Conservation (phyloP, 2,888 invertebrate species). For the Neria commutata region DNA sequence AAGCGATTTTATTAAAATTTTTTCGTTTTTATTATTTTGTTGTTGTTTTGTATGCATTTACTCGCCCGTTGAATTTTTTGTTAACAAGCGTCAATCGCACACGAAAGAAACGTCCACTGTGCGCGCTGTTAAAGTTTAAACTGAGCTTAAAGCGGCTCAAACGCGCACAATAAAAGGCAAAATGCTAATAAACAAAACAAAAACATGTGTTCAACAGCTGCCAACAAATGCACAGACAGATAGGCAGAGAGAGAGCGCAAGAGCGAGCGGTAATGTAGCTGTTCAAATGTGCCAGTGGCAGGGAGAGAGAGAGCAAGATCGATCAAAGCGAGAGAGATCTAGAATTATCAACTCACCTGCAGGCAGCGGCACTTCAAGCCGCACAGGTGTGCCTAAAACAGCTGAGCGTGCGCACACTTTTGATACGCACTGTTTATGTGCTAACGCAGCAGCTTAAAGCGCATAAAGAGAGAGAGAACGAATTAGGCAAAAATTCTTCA, state of each 20-base stretch:
- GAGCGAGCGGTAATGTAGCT: too few species aligned
- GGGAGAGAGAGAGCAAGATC: too few species aligned
- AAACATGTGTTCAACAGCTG: background rate
- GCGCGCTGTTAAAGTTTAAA: slow-evolving; percentile 26
- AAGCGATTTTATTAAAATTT: slow-evolving; percentile 33
- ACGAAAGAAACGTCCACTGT: slow-evolving; percentile 39
- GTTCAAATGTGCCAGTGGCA: too few species aligned
- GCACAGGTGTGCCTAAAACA: too few species aligned
- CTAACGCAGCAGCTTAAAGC: too few species aligned
- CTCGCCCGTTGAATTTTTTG: background rate
- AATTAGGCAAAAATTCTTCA: too few species aligned
- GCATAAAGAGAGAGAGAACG: too few species aligned
- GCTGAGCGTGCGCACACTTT: too few species aligned
- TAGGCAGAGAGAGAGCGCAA: background rate
- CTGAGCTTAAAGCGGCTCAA: slow-evolving; percentile 19
- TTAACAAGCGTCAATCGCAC: slow-evolving; percentile 9
- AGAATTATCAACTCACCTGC: too few species aligned
- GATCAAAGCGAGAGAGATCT: too few species aligned
- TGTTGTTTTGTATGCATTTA: background rate
- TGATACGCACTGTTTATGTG: too few species aligned
- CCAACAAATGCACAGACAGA: background rate
- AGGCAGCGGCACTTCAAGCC: too few species aligned
- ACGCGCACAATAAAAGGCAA: background rate
- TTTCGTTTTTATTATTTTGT: background rate
- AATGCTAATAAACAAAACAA: background rate